Evolutionary conservation across 2,797 vertebrate species (phyloP), one percentile per base, ranked within the genome.

Genomic region (Corythornis leucogaster): DNA sequence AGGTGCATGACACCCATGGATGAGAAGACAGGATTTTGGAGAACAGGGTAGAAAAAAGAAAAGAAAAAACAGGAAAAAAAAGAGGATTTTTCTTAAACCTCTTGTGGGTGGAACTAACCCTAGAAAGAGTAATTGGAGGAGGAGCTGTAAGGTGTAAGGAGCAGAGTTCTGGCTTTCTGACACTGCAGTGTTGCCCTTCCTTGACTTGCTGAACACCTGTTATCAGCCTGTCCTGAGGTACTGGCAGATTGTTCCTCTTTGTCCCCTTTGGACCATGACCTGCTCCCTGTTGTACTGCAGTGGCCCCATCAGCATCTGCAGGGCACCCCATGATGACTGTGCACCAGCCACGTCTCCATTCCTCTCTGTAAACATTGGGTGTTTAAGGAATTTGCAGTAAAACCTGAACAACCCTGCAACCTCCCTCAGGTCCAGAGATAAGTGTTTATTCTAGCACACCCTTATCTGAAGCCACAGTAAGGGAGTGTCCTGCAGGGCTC

Each of bases 361-460:
- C 33, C 30, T 76, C 43, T 66, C 59, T 59, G 38, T 66, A 69
- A 79, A 70, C 3, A 1, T 2, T 31, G 31, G 25, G 35, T 18
- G 45, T 83, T 59, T 35, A 51, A 89, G 87, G 76, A 90, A 74
- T 75, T 59, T 70, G 46, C 58, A 64, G 46, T 83, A 91, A 88
- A 87, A 85, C 28, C 50, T 46, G 4, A 40, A 11, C 75, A 54
- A 68, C 53, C 48, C 53, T 42, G n/a, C 22, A 40, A 40, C 12
- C 38, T 53, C 42, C 75, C 70, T 62, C 2, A 1, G 10, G 55
- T 55, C 31, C 21, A 19, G 48, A 40, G 57, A n/a, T 6, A 18
- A 0, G 2, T 21, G 26, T 71, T 43, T 71, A 71, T 51, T 59
- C 38, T 48, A 83, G 53, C 43, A 58, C 54, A 24, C 31, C 1